phyloP scores from a whole-genome alignment of 2,888 invertebrate species.

The Ichneumoninae sp. region DNA sequence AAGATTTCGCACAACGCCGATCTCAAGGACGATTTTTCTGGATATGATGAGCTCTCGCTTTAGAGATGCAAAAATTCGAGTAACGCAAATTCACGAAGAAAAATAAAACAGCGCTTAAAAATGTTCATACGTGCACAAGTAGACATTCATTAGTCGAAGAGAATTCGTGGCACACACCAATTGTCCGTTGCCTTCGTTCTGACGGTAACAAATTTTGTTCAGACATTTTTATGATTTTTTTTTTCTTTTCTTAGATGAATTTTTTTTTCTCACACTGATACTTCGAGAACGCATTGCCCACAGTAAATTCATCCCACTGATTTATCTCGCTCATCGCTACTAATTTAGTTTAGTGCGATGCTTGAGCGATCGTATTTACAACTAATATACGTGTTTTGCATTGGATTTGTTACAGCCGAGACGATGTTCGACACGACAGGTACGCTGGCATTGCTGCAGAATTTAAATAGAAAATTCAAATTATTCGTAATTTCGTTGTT shows the following conservation, averaged over 20 bases:
- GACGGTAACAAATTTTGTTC: background rate
- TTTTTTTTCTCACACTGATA: background rate
- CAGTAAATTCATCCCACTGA: conserved; percentile 51
- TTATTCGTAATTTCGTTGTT: background rate
- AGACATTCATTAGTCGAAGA: background rate
- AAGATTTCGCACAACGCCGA: conserved; percentile 76
- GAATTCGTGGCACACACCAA: background rate
- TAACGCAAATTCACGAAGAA: background rate
- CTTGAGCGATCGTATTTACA: conserved; percentile 29
- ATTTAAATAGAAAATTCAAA: conserved; percentile 22
- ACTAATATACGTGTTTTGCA: conserved; percentile 80
- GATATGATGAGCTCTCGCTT: conserved; percentile 47
- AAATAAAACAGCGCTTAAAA: conserved; percentile 5
- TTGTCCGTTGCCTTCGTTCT: conserved; percentile 2
- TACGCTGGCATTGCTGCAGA: conserved; percentile 81
- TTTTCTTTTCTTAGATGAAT: background rate
- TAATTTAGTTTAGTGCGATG: conserved; percentile 46
- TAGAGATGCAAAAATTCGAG: conserved; percentile 30
- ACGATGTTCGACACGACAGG: conserved; percentile 84
- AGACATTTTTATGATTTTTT: background rate
- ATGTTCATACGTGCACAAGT: conserved; percentile 6
- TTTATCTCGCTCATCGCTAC: conserved; percentile 53
- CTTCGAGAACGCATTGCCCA: conserved; percentile 51
- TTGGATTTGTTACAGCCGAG: conserved; percentile 84
- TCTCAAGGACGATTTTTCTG: conserved; percentile 68